Evolutionary conservation across 2,113 vertebrate genomes (phyloP), one percentile per base, ranked within the genome.

Genomic region (Zosterops lateralis): DNA sequence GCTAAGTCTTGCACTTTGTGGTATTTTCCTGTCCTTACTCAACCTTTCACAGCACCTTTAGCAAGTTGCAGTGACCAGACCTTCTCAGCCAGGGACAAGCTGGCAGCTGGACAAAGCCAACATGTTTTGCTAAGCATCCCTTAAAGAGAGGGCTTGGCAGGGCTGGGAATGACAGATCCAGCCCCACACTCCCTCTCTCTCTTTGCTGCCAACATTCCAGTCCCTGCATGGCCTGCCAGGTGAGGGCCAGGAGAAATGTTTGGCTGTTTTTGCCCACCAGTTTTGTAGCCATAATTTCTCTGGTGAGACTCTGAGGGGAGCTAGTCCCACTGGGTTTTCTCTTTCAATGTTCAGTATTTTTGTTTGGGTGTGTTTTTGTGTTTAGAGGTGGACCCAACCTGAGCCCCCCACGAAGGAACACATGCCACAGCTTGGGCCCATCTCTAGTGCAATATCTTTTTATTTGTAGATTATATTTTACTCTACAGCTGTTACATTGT

Each of bases 301-400:
- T 0, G 0, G 74, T 68, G 66, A n/a, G 79, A 44, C 29, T 80
- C 81, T 38, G 31, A 80, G 85, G 79, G 70, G 68, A 92, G 51
- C 14, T 2, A 0, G 8, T 82, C n/a, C 53, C 68, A 57, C 73
- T 1, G 10, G 22, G 61, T 22, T 86, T 84, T 61, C 48, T 20
- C 25, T 78, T 92, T 83, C 9, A 0, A 62, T 32, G 22, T 66
- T 77, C 54, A n/a, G 17, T 70, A n/a, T 36, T 92, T 84, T 50
- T 61, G n/a, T 77, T 93, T 87, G 82, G 66, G 44, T 85, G 75
- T 77, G n/a, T 1, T 91, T 90, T 48, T 48, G 7, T 89, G 60
- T 92, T 79, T 77, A 93, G 96, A 96, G 88, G 54, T 94, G 91
- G 73, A 67, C 90, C 77, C 90, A 95, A 95, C 79, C 75, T 76